Percentiles rank a stretch among this genome's conserved stretches.
These are phyloP conservation scores for Incurvaria masculella DNA, from an alignment of 2,888 invertebrate genomes.

Conservation along the genomic window DNA sequence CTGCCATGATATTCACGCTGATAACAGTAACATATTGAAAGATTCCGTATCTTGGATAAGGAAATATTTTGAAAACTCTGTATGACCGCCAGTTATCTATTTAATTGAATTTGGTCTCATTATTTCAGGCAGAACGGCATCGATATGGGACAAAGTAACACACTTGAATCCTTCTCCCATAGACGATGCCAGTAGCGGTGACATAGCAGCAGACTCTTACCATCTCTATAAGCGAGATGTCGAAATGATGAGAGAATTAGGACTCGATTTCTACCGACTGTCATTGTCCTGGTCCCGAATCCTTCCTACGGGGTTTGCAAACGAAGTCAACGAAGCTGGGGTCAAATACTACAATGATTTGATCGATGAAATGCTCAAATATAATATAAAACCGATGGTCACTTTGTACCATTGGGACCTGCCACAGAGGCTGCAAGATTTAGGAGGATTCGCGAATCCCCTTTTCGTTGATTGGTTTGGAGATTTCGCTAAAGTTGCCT, in stretches of 20 bases:
- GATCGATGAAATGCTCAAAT: constrained; percentile 45
- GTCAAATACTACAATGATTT: constrained; percentile 56
- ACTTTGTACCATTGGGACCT: constrained; percentile 58
- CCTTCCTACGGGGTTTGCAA: constrained; percentile 25
- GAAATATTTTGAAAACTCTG: no score
- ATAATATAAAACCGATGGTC: constrained; percentile 54
- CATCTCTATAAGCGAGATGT: constrained; percentile 56
- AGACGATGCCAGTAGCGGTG: constrained; percentile 49
- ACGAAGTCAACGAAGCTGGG: constrained; percentile 38
- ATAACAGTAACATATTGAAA: no score
- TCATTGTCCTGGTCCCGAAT: constrained; percentile 55
- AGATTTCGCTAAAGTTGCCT: constrained; percentile 53
- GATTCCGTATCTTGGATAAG: no score
- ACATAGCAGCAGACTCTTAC: constrained; percentile 65
- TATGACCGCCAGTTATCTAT: no score
- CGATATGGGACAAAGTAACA: constrained; percentile 55
- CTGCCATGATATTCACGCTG: no score
- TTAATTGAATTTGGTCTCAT: no score
- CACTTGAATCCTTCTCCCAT: constrained; percentile 28
- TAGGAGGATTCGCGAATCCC: constrained; percentile 61
- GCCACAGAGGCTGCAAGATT: constrained; percentile 45
- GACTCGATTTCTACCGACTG: constrained; percentile 53
- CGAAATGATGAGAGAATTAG: constrained; percentile 40
- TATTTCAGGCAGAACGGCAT: constrained; percentile 56
- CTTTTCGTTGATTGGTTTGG: constrained; percentile 50